Evolutionary conservation across 2,113 vertebrate species (phyloP).

Genomic region (Camelus bactrianus): DNA sequence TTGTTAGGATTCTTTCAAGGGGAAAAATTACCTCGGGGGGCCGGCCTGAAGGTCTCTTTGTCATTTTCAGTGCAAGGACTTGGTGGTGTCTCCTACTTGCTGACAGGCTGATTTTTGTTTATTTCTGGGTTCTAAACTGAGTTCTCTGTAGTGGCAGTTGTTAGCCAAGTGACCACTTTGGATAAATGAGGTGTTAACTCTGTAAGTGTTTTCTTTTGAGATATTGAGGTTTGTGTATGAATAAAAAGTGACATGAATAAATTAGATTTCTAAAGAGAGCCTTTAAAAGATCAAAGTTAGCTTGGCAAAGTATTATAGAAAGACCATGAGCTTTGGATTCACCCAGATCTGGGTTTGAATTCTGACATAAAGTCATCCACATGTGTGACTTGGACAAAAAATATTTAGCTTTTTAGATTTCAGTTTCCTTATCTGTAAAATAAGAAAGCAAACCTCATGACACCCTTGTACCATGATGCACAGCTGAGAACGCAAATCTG

Average conservation of each 20-base stretch:
- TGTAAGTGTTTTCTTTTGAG: conserved; percentile 56
- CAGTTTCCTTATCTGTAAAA: conserved; percentile 15
- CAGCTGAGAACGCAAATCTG: neutral
- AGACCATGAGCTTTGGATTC: neutral
- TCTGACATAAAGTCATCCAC: neutral
- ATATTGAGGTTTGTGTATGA: neutral
- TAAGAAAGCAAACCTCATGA: neutral
- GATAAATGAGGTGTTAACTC: conserved; percentile 53
- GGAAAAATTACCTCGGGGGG: neutral
- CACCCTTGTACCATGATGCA: neutral
- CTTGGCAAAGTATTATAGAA: neutral
- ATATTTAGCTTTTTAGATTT: neutral
- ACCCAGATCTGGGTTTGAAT: neutral
- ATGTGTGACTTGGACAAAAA: neutral
- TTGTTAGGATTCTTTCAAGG: conserved; percentile 31
- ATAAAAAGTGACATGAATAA: conserved; percentile 25
- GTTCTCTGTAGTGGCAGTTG: neutral
- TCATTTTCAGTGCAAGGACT: neutral
- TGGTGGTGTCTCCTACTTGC: neutral
- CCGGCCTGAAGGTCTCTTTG: neutral
- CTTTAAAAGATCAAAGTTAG: conserved; percentile 33
- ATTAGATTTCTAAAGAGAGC: neutral
- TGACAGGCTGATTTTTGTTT: neutral
- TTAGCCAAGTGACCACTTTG: neutral
- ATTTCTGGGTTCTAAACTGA: neutral